A percentile compares a stretch with the other conserved stretches of the same genome.
phyloP scores from a whole-genome alignment of 2,888 invertebrate genomes.

The Eupithecia tripunctaria region DNA sequence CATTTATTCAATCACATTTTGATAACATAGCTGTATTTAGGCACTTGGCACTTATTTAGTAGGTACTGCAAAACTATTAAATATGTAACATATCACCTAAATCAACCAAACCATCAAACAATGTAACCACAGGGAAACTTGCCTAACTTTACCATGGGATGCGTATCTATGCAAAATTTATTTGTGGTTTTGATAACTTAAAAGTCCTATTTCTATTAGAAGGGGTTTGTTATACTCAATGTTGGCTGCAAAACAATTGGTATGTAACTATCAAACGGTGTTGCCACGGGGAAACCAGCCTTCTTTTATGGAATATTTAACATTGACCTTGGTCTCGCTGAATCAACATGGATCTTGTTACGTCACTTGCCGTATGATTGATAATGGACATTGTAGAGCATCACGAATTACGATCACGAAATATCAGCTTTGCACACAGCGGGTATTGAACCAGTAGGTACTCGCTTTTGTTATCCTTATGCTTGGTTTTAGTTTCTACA shows the following conservation, averaged over 20 bases:
- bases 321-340: slow-evolving; percentile 64
- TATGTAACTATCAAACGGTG: background rate
- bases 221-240: too few species aligned
- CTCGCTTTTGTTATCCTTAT: too few species aligned
- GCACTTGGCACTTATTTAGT: too few species aligned
- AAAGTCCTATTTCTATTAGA: background rate
- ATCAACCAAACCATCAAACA: too few species aligned
- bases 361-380: background rate
- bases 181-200: background rate
- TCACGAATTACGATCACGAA: background rate
- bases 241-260: background rate
- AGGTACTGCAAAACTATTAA: too few species aligned
- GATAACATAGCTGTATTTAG: background rate
- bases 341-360: slow-evolving; percentile 50
- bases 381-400: background rate
- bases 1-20: too few species aligned
- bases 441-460: background rate
- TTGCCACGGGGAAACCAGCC: background rate
- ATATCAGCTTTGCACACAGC: background rate
- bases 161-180: background rate
- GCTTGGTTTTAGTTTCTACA: background rate
- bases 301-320: slow-evolving; percentile 47
- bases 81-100: too few species aligned
- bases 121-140: too few species aligned
- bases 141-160: too few species aligned